These are phyloP conservation scores for Siphonodentalium dalli DNA, from an alignment of 2,888 invertebrate species.

Conservation along the genomic window DNA sequence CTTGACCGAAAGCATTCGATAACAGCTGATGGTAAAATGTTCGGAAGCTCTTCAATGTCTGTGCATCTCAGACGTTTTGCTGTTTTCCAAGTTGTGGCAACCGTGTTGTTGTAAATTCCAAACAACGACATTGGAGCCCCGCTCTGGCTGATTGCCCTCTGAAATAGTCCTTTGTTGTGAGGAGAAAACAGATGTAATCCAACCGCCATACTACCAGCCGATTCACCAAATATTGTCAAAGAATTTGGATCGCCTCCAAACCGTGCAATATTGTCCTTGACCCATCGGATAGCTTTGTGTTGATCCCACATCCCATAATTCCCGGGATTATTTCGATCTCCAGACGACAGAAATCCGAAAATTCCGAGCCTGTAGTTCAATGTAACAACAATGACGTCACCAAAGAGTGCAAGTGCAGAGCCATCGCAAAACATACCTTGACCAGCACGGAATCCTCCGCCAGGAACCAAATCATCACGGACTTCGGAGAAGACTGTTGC, in stretches of 20 bases:
- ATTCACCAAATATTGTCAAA: constrained; percentile 93
- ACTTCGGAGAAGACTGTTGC: constrained; percentile 68
- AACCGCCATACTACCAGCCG: constrained; percentile 69
- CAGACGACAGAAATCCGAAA: constrained; percentile 71
- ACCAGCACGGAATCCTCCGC: constrained; percentile 77
- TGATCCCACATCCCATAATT: constrained; percentile 94
- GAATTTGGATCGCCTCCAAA: constrained; percentile 81
- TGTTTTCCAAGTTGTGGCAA: too few species aligned
- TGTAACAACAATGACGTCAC: constrained; percentile 86
- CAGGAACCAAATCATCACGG: constrained; percentile 87
- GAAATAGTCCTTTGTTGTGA: constrained; percentile 32
- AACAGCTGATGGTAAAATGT: too few species aligned
- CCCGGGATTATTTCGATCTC: constrained; percentile 75
- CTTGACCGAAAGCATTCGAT: too few species aligned
- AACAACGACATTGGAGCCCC: constrained; percentile 82
- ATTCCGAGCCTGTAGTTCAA: constrained; percentile 95
- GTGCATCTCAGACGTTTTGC: too few species aligned
- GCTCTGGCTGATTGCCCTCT: constrained; percentile 35
- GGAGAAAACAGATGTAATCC: constrained; percentile 28
- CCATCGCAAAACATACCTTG: constrained; percentile 90
- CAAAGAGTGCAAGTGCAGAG: constrained; percentile 84
- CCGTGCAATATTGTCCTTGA: constrained; percentile 42
- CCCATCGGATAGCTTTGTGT: constrained; percentile 78
- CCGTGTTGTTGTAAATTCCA: constrained; percentile 68
- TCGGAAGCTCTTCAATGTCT: too few species aligned